Conservation (phyloP, 1,140 invertebrate genomes). For the Caerostris extrusa region DNA sequence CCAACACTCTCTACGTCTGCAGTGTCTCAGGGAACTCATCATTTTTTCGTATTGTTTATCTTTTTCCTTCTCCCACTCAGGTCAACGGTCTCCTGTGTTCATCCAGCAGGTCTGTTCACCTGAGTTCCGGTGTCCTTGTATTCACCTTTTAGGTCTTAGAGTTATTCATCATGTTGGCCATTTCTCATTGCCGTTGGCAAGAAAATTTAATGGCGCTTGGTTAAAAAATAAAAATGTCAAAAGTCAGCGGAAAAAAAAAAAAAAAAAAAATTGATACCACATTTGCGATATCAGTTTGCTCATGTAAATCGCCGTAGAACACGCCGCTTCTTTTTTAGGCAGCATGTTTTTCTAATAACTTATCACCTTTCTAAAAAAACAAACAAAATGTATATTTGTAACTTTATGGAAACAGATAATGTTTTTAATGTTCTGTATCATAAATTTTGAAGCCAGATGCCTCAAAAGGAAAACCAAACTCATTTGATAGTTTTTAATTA, state of each 20-base stretch:
- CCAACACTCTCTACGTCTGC: conserved; percentile 76
- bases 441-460: conserved; percentile 63
- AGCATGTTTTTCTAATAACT: conserved; percentile 69
- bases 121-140: conserved; percentile 59
- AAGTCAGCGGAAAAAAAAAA: conserved; percentile 1
- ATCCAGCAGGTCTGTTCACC: conserved; percentile 65
- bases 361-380: conserved; percentile 67
- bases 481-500: conserved; percentile 61
- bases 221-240: not conserved
- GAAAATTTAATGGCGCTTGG: conserved; percentile 70
- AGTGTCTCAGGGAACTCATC: conserved; percentile 78
- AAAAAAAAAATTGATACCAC: conserved; percentile 20
- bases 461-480: conserved; percentile 61
- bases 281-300: conserved; percentile 62
- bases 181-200: conserved; percentile 69
- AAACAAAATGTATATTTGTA: conserved; percentile 75
- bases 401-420: conserved; percentile 63
- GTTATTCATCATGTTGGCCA: conserved; percentile 74
- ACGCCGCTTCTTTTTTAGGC: conserved; percentile 71
- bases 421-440: conserved; percentile 70
- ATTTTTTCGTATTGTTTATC: conserved; percentile 72
- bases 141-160: conserved; percentile 73
- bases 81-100: conserved; percentile 64
- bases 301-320: conserved; percentile 77
- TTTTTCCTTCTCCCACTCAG: conserved; percentile 60